Evolutionary conservation across 2,888 invertebrate species (phyloP).

Genomic region (Orthosia gothica): DNA sequence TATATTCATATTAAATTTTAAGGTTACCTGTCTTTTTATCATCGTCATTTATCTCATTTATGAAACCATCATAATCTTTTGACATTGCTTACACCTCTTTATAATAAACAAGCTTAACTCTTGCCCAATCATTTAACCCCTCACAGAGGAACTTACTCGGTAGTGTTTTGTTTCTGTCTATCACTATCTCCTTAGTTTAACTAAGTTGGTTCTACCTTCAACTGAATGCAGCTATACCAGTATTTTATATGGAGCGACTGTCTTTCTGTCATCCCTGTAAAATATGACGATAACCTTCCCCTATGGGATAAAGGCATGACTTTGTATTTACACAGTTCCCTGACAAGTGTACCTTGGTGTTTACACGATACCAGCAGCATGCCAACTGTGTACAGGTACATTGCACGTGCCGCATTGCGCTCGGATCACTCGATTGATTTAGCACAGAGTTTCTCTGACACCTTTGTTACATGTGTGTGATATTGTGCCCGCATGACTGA

Average conservation of each 20-base stretch:
- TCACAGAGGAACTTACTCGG: background rate
- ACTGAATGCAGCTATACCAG: too few species aligned
- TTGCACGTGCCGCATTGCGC: slow-evolving; percentile 41
- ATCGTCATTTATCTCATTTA: background rate
- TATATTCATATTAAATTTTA: background rate
- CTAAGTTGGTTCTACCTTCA: too few species aligned
- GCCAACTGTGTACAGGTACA: background rate
- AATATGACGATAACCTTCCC: too few species aligned
- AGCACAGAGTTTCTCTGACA: slow-evolving; percentile 13
- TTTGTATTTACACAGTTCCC: background rate
- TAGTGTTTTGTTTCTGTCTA: background rate
- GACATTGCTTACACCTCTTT: background rate
- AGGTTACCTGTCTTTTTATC: background rate
- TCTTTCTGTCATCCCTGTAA: too few species aligned
- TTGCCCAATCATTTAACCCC: background rate
- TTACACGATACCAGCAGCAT: slow-evolving; percentile 5
- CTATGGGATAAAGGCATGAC: too few species aligned
- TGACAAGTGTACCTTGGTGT: slow-evolving; percentile 8
- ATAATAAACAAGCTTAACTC: background rate
- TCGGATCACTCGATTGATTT: slow-evolving; percentile 42
- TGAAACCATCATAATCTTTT: background rate
- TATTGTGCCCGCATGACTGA: slow-evolving; percentile 3
- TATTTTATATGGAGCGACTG: too few species aligned
- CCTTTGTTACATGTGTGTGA: slow-evolving; percentile 1
- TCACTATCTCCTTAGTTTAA: too few species aligned